Evolutionary conservation across 1,140 invertebrate genomes (phyloP).

Genomic region (Megalonaias nervosa): DNA sequence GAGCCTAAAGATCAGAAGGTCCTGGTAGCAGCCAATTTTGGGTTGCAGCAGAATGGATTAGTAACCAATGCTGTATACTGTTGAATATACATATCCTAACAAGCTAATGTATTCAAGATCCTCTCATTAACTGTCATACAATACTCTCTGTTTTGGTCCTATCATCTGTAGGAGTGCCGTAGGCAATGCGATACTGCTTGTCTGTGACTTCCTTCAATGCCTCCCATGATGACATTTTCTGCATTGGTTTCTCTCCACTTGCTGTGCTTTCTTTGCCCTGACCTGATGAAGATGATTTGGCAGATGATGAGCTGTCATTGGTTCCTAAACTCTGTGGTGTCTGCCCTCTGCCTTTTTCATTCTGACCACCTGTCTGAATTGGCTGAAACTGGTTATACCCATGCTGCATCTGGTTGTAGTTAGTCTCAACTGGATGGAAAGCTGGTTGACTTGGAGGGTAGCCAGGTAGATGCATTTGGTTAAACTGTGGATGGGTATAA

Average conservation of each 20-base stretch:
- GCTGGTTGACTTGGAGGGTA: background rate
- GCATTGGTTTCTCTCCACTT: background rate
- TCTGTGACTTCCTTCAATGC: slow-evolving; percentile 33
- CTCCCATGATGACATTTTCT: slow-evolving; percentile 30
- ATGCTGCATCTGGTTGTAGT: background rate
- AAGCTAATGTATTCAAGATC: no score
- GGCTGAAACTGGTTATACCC: background rate
- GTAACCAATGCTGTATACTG: no score
- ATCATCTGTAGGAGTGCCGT: background rate
- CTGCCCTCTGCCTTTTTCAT: slow-evolving; percentile 12
- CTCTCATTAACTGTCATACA: background rate
- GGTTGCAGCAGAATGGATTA: no score
- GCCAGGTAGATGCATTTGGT: background rate
- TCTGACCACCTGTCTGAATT: background rate
- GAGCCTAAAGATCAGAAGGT: no score
- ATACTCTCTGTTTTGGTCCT: slow-evolving; percentile 24
- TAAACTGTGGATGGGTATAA: slow-evolving; percentile 11
- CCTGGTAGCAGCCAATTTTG: no score
- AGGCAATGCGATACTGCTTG: slow-evolving; percentile 6
- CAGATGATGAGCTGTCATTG: background rate
- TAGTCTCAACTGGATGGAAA: no score
- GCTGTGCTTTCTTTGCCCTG: background rate
- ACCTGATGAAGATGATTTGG: background rate
- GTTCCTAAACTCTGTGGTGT: slow-evolving; percentile 17
- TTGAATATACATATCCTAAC: no score